These are phyloP conservation scores for Albula goreensis DNA, from an alignment of 2,113 vertebrate genomes.

Conservation along the genomic window DNA sequence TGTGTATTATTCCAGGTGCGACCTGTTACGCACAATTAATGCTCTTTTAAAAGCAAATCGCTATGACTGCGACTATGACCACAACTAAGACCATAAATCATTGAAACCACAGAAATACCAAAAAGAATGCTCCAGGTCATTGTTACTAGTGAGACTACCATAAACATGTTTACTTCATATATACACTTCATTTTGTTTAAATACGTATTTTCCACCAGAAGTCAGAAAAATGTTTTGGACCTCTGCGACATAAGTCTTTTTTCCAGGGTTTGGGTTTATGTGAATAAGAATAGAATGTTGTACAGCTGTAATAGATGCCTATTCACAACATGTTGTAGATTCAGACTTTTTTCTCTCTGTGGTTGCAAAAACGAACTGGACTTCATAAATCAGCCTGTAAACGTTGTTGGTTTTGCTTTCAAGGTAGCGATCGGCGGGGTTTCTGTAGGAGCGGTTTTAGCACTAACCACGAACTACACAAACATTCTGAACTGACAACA, in stretches of 20 bases:
- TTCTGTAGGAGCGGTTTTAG: constrained; percentile 54
- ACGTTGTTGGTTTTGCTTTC: constrained; percentile 70
- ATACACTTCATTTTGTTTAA: too few species aligned
- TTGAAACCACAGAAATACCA: too few species aligned
- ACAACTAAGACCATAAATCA: too few species aligned
- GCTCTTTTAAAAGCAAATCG: too few species aligned
- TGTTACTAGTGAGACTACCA: too few species aligned
- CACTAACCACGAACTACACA: constrained; percentile 68
- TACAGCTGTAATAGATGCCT: constrained; percentile 66
- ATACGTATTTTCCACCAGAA: constrained; percentile 1
- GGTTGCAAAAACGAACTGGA: constrained; percentile 64
- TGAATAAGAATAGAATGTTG: constrained; percentile 69
- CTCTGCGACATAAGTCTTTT: constrained; percentile 56
- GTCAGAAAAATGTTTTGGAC: constrained; percentile 37
- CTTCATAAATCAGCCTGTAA: constrained; percentile 72
- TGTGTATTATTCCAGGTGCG: too few species aligned
- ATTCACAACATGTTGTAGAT: constrained; percentile 66
- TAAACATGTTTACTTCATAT: too few species aligned
- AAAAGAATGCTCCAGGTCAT: too few species aligned
- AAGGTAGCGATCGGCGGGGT: constrained; percentile 62
- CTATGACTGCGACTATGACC: too few species aligned
- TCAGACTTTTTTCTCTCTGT: constrained; percentile 59
- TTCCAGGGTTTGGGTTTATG: constrained; percentile 38
- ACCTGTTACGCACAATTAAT: too few species aligned
- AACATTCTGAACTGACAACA: constrained; percentile 65